Base-by-base conservation (phyloP, 2,113 vertebrate genomes). In the Panurus biarmicus region DNA sequence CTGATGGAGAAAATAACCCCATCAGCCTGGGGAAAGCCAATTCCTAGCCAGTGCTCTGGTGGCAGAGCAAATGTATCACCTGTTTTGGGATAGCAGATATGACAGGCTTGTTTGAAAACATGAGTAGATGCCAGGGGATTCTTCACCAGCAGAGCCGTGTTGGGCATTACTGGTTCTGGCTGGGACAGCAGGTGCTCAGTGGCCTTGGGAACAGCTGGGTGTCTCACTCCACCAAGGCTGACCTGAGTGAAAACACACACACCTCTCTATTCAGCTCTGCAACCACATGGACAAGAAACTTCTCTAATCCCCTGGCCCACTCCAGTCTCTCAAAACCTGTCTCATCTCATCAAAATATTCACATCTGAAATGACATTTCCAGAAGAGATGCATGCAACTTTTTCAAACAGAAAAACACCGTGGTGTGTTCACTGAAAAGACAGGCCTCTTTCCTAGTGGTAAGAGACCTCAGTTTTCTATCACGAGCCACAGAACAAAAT, bases 61-160 rank as follows among this genome's bases (percentile, higher is more conserved):
- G n/a, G 67, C 84, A 95, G 21, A 86, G 45, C 21, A 64, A 84
- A 62, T 0, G 2, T 35, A 26, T 80, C 97, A 99, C 99, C 99
- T 99, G 99, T 99, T 97, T 99, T 98, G 54, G 98, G 98, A 85
- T 98, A 99, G 97, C 99, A 99, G 86, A 97, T 94, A 31, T 98
- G 97, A 96, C 99, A 99, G 77, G 98, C 99, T 97, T 98, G 99
- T 96, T 98, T 98, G 97, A 99, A 99, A 73, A 99, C 86, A 0
- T 99, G 99, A 47, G 98, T 99, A 93, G 98, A 93, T 7, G 98
- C 97, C 93, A 99, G 93, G 3, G 98, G 98, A 88, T 99, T 98
- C 97, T 99, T 98, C 96, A 99, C 99, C 87, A 99, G 98, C 94
- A 99, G 94, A 56, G 99, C 98, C 9, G 98, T 98, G 93, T 98